Conservation (phyloP, 2,113 vertebrate species). For the Piaya cayana region DNA sequence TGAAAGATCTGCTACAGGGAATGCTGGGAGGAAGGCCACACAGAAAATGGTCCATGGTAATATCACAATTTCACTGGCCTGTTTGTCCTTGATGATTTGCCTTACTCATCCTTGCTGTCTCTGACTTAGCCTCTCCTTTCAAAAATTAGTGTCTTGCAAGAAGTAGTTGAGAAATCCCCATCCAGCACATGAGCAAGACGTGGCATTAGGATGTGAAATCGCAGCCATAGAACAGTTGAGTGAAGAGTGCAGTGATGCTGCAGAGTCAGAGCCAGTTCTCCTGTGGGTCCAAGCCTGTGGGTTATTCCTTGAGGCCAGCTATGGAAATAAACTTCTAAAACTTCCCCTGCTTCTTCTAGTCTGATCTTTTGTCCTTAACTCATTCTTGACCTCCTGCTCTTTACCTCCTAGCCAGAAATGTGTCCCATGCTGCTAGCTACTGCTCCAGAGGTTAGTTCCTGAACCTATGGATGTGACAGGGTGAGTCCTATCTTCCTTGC, state of each 20-base stretch:
- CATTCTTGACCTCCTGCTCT: neutral
- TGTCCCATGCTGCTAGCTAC: neutral
- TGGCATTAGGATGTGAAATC: neutral
- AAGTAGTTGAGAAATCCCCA: neutral
- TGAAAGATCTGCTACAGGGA: neutral
- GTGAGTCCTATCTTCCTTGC: neutral
- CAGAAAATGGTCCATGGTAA: neutral
- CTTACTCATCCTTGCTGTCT: neutral
- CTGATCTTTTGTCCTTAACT: neutral
- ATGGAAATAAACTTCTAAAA: neutral
- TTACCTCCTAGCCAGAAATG: neutral
- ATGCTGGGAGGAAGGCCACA: neutral
- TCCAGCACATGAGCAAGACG: neutral
- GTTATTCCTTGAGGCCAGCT: neutral
- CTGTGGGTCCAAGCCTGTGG: neutral
- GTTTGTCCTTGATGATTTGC: neutral
- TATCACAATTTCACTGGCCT: neutral
- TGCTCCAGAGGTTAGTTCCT: neutral
- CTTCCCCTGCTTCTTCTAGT: neutral
- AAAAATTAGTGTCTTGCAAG: neutral
- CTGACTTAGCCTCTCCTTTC: neutral
- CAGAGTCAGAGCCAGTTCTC: neutral
- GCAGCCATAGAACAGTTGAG: rapidly evolving
- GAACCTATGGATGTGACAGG: neutral
- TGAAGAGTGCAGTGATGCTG: neutral